phyloP scores from a whole-genome alignment of 2,797 vertebrate species.

The Hemibagrus guttatus region DNA sequence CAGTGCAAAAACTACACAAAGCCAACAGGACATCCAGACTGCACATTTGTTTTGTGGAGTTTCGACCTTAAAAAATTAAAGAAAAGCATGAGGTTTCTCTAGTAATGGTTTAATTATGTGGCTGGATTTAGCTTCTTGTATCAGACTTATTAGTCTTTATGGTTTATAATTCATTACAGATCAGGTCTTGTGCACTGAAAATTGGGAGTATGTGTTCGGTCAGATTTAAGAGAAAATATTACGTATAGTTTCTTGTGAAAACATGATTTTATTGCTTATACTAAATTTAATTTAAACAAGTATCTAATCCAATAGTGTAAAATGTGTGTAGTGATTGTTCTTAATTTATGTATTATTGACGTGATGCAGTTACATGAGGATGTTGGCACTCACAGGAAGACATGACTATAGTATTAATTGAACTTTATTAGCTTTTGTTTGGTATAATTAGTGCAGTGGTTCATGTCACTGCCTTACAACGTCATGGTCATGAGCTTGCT shows the following conservation, averaged over 20 bases:
- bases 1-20: slow-evolving; percentile 19
- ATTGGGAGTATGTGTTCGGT: too few species aligned
- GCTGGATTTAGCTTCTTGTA: background rate
- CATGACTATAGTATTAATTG: background rate
- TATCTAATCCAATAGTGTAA: background rate
- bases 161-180: background rate
- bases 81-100: background rate
- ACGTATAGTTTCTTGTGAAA: background rate
- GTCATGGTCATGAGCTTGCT: background rate
- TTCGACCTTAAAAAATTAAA: background rate
- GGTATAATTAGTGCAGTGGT: background rate
- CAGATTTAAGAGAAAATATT: background rate
- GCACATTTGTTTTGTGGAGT: background rate
- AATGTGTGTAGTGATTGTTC: background rate
- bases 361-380: background rate
- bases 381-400: background rate
- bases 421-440: background rate
- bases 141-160: background rate
- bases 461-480: background rate
- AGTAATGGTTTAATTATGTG: background rate
- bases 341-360: background rate
- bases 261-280: background rate
- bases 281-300: background rate
- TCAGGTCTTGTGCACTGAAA: background rate
- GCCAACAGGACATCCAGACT: background rate